Percentiles rank a stretch among this genome's conserved stretches.
These are phyloP conservation scores for Petroica traversi DNA, from an alignment of 2,113 vertebrate genomes.

Conservation along the genomic window DNA sequence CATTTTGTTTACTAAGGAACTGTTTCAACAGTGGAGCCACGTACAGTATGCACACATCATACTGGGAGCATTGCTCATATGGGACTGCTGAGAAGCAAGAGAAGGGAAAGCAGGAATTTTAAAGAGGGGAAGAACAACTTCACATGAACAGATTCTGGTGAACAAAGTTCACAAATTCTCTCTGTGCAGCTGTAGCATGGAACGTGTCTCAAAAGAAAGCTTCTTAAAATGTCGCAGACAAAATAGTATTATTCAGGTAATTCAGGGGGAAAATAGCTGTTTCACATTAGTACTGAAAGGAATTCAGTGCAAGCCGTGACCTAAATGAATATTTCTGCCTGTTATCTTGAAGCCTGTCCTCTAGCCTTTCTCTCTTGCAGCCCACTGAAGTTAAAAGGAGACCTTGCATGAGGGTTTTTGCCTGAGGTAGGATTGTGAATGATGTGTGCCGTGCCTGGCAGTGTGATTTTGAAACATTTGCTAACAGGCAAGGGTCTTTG, in stretches of 20 bases:
- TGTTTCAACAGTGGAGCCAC: not conserved
- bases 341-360: not conserved
- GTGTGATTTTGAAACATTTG: constrained; percentile 23
- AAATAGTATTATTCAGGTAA: not conserved
- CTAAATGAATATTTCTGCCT: not conserved
- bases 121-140: not conserved
- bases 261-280: not conserved
- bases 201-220: not conserved
- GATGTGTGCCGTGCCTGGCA: constrained; percentile 15
- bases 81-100: not conserved
- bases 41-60: not conserved
- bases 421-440: not conserved
- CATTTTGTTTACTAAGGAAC: not conserved
- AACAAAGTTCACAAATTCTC: not conserved
- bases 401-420: not conserved
- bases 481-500: constrained; percentile 54
- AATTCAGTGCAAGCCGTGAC: not conserved
- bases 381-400: not conserved
- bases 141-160: not conserved
- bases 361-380: not conserved
- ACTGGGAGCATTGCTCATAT: not conserved
- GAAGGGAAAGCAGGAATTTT: not conserved
- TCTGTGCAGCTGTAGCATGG: not conserved
- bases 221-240: constrained; percentile 13
- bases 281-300: not conserved